A percentile compares a stretch with the other conserved stretches of the same genome.
phyloP scores from a whole-genome alignment of 2,797 vertebrate species.

The Melanogrammus aeglefinus region DNA sequence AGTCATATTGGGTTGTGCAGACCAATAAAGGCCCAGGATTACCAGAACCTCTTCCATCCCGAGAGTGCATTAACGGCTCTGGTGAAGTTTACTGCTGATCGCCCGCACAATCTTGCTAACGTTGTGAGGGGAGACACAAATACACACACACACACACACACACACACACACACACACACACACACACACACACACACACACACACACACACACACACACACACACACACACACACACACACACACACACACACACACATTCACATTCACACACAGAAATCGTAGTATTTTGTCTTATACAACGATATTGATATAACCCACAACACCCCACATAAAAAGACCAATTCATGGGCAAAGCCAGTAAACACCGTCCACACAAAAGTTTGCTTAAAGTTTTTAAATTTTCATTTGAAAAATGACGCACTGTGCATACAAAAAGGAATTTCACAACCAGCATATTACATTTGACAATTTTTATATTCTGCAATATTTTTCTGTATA shows the following conservation, averaged over 20 bases:
- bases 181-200: background rate
- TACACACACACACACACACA: background rate
- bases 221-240: background rate
- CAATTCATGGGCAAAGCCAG: background rate
- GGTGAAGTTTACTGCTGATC: conserved; percentile 8
- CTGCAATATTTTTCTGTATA: background rate
- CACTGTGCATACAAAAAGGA: background rate
- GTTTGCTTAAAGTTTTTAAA: background rate
- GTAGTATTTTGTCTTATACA: too few species aligned
- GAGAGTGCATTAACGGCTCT: conserved; percentile 8
- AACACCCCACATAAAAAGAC: background rate
- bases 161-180: background rate
- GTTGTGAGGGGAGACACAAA: conserved; percentile 12
- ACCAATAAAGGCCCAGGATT: conserved; percentile 16
- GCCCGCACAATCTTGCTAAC: conserved; percentile 12
- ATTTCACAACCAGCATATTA: background rate
- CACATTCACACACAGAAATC: too few species aligned
- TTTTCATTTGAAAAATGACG: background rate
- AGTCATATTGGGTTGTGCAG: conserved; percentile 11
- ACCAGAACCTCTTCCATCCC: background rate
- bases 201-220: background rate
- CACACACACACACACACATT: background rate
- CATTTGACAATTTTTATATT: background rate
- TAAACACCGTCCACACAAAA: background rate
- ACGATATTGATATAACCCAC: background rate